Base-by-base conservation (phyloP, 2,888 invertebrate species). In the Boloria euphrosyne region DNA sequence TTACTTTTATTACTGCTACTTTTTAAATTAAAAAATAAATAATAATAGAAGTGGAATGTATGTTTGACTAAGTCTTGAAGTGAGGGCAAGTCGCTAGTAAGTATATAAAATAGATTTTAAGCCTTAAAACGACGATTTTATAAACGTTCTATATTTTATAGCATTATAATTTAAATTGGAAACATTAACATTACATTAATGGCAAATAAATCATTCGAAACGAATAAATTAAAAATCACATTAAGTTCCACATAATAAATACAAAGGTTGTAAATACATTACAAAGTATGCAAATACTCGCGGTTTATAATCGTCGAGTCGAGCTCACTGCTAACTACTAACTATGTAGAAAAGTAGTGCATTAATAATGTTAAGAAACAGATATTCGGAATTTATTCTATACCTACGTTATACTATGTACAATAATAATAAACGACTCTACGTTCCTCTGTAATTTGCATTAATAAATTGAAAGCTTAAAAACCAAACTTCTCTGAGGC, bases 141-240 rank as follows among this genome's bases (percentile, higher is more conserved):
- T 86, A 86, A 87, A 86, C 68, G 80, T 83, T 76, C 80, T 83
- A 86, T 82, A 80, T 76, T 87, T 87, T 85, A 87, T 80, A 80
- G 77, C 82, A 77, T 77, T 78, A 77, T 79, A 79, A 81, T 82
- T 83, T 84, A 81, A 81, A 59, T 59, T 82, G 79, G 78, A 81
- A 82, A 82, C 78, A 79, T 84, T 82, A 80, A 82, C 79, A 80
- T 80, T 80, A 66, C 81, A 77, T 78, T 84, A 85, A 87, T 85
- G 78, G 83, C 75, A 80, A 76, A 80, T 89, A 87, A 87, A 87
- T 89, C 87, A 86, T 82, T 76, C 71, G 79, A 82, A 82, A 84
- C 81, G 77, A 84, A 86, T 87, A 88, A 86, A 86, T 84, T 86
- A 86, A 84, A 82, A 79, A 80, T 80, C 78, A 74, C 83, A 83